A percentile compares a stretch with the other conserved stretches of the same genome.
Conservation (phyloP, 2,113 vertebrate genomes). For the Trochalopteron elliotii region DNA sequence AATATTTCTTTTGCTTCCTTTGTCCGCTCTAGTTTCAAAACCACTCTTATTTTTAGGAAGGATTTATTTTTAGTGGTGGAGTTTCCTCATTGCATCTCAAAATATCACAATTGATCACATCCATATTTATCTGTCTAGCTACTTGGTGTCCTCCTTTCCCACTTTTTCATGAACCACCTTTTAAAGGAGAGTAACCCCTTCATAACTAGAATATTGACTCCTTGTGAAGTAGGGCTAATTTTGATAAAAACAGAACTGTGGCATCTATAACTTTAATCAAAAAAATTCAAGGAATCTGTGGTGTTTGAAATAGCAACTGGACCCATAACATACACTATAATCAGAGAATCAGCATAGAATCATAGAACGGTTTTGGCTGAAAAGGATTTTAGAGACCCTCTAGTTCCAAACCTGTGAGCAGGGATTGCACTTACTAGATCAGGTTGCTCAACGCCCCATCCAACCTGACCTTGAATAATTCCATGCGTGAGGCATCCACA, state of each 20-base stretch:
- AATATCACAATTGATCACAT: neutral
- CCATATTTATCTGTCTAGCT: neutral
- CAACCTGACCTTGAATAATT: neutral
- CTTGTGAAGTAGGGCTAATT: neutral
- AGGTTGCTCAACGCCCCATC: neutral
- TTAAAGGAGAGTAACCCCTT: neutral
- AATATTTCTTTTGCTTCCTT: neutral
- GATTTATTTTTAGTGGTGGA: neutral
- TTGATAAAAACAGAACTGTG: neutral
- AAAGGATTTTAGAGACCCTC: neutral
- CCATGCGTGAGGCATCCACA: neutral
- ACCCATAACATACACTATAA: fast-evolving
- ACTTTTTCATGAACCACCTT: neutral
- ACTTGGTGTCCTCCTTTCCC: neutral
- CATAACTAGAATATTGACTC: neutral
- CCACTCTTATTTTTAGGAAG: neutral
- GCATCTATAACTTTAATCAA: neutral
- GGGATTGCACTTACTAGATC: neutral
- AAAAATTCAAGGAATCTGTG: neutral
- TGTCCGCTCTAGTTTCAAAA: neutral
- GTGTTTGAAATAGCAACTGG: neutral
- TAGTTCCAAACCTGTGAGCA: neutral
- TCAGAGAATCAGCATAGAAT: neutral
- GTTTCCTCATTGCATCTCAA: neutral
- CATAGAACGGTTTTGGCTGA: neutral